A percentile compares a stretch with the other conserved stretches of the same genome.
Conservation (phyloP, 2,797 vertebrate species). For the Lepus townsendii region DNA sequence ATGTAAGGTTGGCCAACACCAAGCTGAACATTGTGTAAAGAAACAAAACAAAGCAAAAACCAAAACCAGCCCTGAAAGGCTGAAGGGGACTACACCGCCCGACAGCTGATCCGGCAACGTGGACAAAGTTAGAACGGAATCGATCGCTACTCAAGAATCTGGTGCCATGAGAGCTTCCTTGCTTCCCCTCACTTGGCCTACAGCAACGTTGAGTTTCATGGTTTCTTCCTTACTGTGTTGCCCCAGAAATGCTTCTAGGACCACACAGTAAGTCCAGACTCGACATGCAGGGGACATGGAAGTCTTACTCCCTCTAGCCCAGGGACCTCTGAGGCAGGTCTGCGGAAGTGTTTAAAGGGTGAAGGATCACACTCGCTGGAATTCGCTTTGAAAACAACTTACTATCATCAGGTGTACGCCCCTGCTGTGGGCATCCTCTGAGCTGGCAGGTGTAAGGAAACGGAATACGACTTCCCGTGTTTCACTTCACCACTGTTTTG, state of each 20-base stretch:
- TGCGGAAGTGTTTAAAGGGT: background rate
- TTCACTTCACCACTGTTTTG: constrained; percentile 43
- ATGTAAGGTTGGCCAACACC: constrained; percentile 43
- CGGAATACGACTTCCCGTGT: background rate
- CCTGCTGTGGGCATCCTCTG: background rate
- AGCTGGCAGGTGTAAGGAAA: background rate
- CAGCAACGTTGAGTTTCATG: background rate
- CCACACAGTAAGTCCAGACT: constrained; percentile 19
- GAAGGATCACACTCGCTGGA: constrained; percentile 30
- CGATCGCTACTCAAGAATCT: constrained; percentile 17
- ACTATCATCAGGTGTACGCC: background rate
- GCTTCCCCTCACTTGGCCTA: constrained; percentile 59
- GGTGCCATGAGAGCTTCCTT: background rate
- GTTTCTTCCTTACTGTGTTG: background rate
- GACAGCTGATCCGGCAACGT: constrained; percentile 17
- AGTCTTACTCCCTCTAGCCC: constrained; percentile 2
- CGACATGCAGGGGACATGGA: background rate
- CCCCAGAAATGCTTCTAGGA: constrained; percentile 29
- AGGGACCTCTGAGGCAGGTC: background rate
- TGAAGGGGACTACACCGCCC: constrained; percentile 30
- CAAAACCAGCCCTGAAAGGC: constrained; percentile 47
- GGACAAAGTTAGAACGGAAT: constrained; percentile 60
- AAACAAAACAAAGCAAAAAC: background rate
- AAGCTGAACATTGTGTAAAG: constrained; percentile 54
- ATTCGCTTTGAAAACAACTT: constrained; percentile 36